Percentiles rank a stretch among this genome's conserved stretches.
Conservation (phyloP, 2,113 vertebrate species). For the Cygnus buccinator region DNA sequence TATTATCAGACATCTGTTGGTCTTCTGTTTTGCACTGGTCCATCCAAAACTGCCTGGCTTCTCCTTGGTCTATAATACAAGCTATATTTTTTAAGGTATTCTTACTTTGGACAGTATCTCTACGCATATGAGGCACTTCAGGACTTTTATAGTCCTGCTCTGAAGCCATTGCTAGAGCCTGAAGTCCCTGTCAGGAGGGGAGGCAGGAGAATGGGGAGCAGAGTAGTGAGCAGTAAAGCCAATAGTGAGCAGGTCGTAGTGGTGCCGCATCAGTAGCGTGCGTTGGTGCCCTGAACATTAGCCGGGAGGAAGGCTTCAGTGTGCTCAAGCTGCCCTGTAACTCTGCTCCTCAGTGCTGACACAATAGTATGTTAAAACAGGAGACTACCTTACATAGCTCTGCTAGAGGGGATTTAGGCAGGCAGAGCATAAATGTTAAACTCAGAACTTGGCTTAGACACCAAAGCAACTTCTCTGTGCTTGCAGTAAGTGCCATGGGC, state of each 20-base stretch:
- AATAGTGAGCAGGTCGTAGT: accelerated
- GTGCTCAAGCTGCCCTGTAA: neutral
- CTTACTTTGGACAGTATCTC: neutral
- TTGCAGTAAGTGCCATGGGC: neutral
- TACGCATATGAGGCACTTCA: neutral
- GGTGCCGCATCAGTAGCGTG: neutral
- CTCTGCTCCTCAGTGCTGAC: neutral
- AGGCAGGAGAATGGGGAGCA: neutral
- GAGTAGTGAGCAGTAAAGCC: neutral
- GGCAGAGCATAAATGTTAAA: neutral
- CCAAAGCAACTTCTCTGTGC: neutral
- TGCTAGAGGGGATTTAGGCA: neutral
- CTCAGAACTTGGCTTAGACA: neutral
- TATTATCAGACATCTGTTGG: neutral
- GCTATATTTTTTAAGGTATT: neutral
- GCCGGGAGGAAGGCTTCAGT: neutral
- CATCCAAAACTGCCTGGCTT: neutral
- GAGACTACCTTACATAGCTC: neutral
- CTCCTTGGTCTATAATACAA: neutral
- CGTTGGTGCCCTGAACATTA: neutral
- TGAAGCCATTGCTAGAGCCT: neutral
- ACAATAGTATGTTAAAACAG: neutral
- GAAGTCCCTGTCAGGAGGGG: neutral
- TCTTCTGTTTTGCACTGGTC: accelerated
- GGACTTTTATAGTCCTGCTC: neutral